phyloP scores from a whole-genome alignment of 2,888 invertebrate genomes.

The Ypsolopha sequella region DNA sequence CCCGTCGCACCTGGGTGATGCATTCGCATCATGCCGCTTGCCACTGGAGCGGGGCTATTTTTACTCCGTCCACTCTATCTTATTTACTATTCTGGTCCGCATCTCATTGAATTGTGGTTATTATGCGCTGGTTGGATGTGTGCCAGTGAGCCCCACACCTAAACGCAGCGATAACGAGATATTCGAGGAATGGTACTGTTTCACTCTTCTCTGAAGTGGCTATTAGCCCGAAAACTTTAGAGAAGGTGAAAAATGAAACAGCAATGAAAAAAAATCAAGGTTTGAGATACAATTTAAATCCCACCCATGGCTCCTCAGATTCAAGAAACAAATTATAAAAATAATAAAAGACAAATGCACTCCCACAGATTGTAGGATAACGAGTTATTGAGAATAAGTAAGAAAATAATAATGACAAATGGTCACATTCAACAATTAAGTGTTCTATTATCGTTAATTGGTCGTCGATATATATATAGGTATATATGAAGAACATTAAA shows the following conservation, averaged over 20 bases:
- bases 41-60: conserved; percentile 66
- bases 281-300: not conserved
- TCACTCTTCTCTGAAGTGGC: conserved; percentile 38
- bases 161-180: conserved; percentile 55
- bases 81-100: conserved; percentile 70
- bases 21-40: conserved; percentile 40
- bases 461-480: too few relatives aligned
- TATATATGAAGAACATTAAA: too few relatives aligned
- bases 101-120: conserved; percentile 71
- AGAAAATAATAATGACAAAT: not conserved
- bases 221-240: conserved; percentile 25
- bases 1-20: conserved; percentile 62
- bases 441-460: not conserved
- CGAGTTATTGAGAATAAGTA: not conserved
- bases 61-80: conserved; percentile 65
- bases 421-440: not conserved
- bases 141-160: conserved; percentile 57
- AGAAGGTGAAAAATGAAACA: conserved; percentile 2
- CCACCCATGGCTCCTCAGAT: too few relatives aligned
- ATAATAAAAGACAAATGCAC: not conserved
- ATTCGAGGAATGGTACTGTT: conserved; percentile 55
- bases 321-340: not conserved
- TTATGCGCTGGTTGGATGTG: conserved; percentile 67
- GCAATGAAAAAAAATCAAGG: not conserved
- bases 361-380: not conserved